Percentiles rank a stretch among this genome's conserved stretches.
These are phyloP conservation scores for Lamellibrachia luymesi DNA, from an alignment of 1,140 invertebrate genomes.

Conservation along the genomic window DNA sequence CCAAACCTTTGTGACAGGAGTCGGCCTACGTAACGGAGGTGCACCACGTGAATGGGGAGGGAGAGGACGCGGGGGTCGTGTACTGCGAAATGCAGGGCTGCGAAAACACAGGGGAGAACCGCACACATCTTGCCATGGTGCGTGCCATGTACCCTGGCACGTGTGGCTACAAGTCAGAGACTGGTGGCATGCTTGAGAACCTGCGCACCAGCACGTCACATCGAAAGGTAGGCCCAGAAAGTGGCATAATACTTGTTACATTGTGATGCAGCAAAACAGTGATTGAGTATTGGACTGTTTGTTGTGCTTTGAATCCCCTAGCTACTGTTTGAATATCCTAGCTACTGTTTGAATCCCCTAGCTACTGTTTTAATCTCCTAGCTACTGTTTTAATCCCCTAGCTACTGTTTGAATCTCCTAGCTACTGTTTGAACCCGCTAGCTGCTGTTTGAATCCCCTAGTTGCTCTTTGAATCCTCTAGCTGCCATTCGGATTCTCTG, in stretches of 20 bases:
- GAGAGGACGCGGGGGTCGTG: constrained; percentile 86
- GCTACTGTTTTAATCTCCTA: no score
- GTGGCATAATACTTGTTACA: no score
- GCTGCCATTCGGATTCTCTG: no score
- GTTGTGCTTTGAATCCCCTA: neutral
- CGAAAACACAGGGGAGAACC: constrained; percentile 77
- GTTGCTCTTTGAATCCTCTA: no score
- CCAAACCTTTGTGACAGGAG: neutral
- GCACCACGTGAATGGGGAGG: constrained; percentile 84
- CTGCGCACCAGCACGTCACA: constrained; percentile 77
- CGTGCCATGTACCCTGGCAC: constrained; percentile 74
- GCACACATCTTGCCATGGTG: constrained; percentile 64
- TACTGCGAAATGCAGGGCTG: constrained; percentile 90
- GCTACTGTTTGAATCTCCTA: no score
- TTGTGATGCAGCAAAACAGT: no score
- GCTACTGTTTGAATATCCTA: no score
- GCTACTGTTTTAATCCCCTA: no score
- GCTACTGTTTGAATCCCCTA: no score
- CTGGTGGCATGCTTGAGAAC: constrained; percentile 82
- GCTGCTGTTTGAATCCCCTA: no score
- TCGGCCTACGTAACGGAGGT: constrained; percentile 68
- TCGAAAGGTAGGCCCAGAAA: constrained; percentile 66
- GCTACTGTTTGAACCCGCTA: no score
- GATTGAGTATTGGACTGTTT: neutral
- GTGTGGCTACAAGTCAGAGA: constrained; percentile 81